Conservation (phyloP, 2,113 vertebrate genomes). For the Nerophis lumbriciformis region DNA sequence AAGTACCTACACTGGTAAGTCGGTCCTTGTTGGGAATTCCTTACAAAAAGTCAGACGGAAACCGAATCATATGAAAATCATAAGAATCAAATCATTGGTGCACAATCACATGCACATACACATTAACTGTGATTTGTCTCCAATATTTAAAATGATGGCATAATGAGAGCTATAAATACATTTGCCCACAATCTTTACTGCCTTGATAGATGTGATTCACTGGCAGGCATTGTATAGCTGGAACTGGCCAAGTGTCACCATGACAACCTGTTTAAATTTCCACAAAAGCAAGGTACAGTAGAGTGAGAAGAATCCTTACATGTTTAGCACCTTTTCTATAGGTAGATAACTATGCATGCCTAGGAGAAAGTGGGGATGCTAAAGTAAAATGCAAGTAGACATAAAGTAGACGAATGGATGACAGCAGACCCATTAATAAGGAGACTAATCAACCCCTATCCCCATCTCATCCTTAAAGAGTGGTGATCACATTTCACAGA, state of each 20-base stretch:
- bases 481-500: slow-evolving; percentile 24
- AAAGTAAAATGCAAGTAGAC: slow-evolving; percentile 25
- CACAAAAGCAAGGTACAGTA: slow-evolving; percentile 6
- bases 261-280: slow-evolving; percentile 60
- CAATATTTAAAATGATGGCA: slow-evolving; percentile 31
- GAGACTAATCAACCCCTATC: slow-evolving; percentile 16
- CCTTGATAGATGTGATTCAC: slow-evolving; percentile 36
- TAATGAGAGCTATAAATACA: slow-evolving; percentile 29
- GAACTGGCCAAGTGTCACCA: slow-evolving; percentile 54
- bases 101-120: slow-evolving; percentile 3
- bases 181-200: slow-evolving; percentile 24
- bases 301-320: slow-evolving; percentile 10
- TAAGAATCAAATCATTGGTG: not conserved
- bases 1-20: too few relatives aligned
- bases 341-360: slow-evolving; percentile 45
- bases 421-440: slow-evolving; percentile 5
- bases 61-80: not conserved
- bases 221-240: slow-evolving; percentile 31
- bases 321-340: slow-evolving; percentile 30
- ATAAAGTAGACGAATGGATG: slow-evolving; percentile 16
- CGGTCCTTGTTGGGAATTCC: too few relatives aligned
- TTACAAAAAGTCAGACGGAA: not conserved
- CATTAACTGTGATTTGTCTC: not conserved
- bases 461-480: slow-evolving; percentile 5
- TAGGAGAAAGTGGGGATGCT: slow-evolving; percentile 22